These are phyloP conservation scores for Colossoma macropomum DNA, from an alignment of 2,113 vertebrate genomes.

Conservation along the genomic window DNA sequence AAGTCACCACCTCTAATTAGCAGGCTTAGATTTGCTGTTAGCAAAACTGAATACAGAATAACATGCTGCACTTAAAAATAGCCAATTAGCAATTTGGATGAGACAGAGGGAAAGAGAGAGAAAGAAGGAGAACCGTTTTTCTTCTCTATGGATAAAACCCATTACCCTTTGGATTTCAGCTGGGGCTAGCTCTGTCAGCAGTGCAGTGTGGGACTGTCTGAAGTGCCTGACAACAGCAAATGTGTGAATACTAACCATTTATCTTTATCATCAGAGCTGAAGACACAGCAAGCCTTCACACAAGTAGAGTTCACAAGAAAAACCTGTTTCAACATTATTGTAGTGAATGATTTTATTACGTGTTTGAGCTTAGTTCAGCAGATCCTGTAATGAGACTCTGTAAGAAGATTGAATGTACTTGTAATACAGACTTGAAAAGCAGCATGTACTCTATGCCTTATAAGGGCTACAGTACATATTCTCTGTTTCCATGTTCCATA, in stretches of 20 bases:
- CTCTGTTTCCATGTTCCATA: not conserved
- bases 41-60: not conserved
- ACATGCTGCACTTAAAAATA: not conserved
- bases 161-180: not conserved
- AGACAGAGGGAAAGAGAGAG: not conserved
- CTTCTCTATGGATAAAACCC: not conserved
- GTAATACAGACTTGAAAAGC: not conserved
- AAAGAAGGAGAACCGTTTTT: not conserved
- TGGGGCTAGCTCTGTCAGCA: not conserved
- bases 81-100: not conserved
- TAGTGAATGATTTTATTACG: not conserved
- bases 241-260: not conserved
- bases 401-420: not conserved
- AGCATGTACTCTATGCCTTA: not conserved
- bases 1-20: not conserved
- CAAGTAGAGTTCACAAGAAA: not conserved
- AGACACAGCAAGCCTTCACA: not conserved
- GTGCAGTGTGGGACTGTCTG: not conserved
- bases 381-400: not conserved
- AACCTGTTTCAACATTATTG: not conserved
- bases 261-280: not conserved
- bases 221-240: not conserved
- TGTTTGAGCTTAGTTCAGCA: not conserved
- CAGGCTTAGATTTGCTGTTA: not conserved
- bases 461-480: not conserved